Evolutionary conservation across 1,140 invertebrate genomes (phyloP), one percentile per base, ranked within the genome.

Genomic region (Rhopalosiphum padi): DNA sequence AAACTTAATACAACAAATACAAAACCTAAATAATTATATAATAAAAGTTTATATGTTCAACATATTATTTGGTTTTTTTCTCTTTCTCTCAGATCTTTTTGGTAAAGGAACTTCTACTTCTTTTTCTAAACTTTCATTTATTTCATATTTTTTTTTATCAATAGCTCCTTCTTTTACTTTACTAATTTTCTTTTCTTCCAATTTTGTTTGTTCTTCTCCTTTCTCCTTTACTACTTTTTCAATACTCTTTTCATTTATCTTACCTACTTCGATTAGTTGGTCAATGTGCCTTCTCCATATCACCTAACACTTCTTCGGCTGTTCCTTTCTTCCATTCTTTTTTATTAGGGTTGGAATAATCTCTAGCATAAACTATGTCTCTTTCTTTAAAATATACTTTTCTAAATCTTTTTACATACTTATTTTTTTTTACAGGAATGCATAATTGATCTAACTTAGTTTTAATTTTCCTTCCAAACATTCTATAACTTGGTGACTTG

Each of bases 401-500:
- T 77, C 25, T 77, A 77, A 77, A 30, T 77, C 30, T 77, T 30
- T n/a, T n/a, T 77, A 30, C 6, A n/a, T 77, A 77, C 30, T 77
- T 77, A 77, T 77, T 77, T 77, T 77, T 30, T 77, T 30, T n/a
- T n/a, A 4, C n/a, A 60, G 55, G 46, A 48, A 48, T 48, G 15
- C 15, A 48, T 48, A 48, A 48, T 60, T 25, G 18, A 25, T 60
- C 55, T 23, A 93, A 90, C 60, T 60, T 88, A 25, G 87, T 93
- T 37, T 22, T 60, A 55, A 94, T 37, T 60, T 94, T 77, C 91
- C 94, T 85, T 4, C 90, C 93, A 23, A 94, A 94, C 91, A 94
- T 94, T 82, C 94, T 41, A 18, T 90, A 90, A 48, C 53, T 51
- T 48, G 94, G 94, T 43, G 93, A 77, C 90, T 93, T 41, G 22